These are phyloP conservation scores for Drosophila bocki DNA, from an alignment of 1,140 invertebrate species.

Conservation along the genomic window DNA sequence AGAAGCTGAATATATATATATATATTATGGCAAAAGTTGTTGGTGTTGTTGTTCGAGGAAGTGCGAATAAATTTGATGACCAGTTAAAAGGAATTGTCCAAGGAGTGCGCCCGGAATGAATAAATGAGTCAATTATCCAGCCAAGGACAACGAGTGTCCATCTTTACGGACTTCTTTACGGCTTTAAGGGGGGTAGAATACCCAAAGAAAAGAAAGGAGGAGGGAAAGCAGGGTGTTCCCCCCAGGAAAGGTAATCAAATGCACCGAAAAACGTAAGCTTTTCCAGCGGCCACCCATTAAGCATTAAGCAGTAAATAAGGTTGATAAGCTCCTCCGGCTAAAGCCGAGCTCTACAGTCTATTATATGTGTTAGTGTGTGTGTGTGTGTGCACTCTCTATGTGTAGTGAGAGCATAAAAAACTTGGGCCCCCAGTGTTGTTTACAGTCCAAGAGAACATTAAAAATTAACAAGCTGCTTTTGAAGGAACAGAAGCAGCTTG, in stretches of 20 bases:
- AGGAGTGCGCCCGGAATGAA: constrained; percentile 26
- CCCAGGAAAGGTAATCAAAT: constrained; percentile 29
- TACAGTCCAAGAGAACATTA: background rate
- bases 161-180: constrained; percentile 36
- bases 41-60: constrained; percentile 9
- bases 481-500: background rate
- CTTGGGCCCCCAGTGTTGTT: background rate
- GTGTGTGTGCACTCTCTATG: background rate
- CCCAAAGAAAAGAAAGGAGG: background rate
- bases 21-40: constrained; percentile 1
- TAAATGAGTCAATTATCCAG: constrained; percentile 53
- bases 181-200: too few species aligned
- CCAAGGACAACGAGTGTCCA: constrained; percentile 19
- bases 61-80: constrained; percentile 69
- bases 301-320: constrained; percentile 33
- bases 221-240: accelerated
- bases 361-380: background rate
- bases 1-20: background rate
- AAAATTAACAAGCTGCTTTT: constrained; percentile 9
- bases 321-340: constrained; percentile 18
- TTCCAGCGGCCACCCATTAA: constrained; percentile 23
- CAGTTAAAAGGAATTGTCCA: constrained; percentile 54
- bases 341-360: background rate
- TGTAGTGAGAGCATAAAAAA: background rate
- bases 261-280: constrained; percentile 16